Percentiles rank a stretch among this genome's conserved stretches.
Evolutionary conservation across 1,140 invertebrate genomes (phyloP).

Genomic region (Paraescarpia echinospica): DNA sequence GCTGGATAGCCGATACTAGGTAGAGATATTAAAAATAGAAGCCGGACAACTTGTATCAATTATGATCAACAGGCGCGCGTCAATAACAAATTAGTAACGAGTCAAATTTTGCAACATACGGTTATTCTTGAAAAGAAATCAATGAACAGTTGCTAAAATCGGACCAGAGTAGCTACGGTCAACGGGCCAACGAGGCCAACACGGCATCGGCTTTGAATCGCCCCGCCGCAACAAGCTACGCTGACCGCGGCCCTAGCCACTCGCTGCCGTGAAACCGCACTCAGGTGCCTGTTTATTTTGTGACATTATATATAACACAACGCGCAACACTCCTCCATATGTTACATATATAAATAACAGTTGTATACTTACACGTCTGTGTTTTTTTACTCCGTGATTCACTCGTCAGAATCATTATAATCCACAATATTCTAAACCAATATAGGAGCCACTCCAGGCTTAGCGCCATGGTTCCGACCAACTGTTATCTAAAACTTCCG

Average conservation of each 20-base stretch:
- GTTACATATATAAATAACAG: neutral
- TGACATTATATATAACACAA: neutral
- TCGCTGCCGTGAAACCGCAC: neutral
- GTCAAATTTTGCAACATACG: neutral
- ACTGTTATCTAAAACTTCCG: conserved; percentile 31
- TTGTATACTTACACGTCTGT: conserved; percentile 37
- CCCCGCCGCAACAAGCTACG: neutral
- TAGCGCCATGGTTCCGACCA: conserved; percentile 34
- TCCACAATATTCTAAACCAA: conserved; percentile 38
- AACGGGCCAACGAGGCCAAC: too few relatives aligned
- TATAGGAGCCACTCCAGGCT: conserved; percentile 38
- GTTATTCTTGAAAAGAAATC: neutral
- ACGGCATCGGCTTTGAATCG: neutral
- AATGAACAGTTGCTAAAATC: neutral
- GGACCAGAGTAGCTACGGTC: neutral
- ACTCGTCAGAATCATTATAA: conserved; percentile 35
- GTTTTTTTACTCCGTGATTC: conserved; percentile 40
- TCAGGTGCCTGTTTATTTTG: neutral
- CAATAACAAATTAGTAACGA: neutral
- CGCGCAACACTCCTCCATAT: neutral
- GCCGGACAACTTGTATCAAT: neutral
- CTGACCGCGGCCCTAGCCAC: neutral
- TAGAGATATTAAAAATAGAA: neutral
- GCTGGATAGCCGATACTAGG: too few relatives aligned
- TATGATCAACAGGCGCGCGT: neutral